Evolutionary conservation across 2,113 vertebrate genomes (phyloP).

Genomic region (Amblyopsis rosae): DNA sequence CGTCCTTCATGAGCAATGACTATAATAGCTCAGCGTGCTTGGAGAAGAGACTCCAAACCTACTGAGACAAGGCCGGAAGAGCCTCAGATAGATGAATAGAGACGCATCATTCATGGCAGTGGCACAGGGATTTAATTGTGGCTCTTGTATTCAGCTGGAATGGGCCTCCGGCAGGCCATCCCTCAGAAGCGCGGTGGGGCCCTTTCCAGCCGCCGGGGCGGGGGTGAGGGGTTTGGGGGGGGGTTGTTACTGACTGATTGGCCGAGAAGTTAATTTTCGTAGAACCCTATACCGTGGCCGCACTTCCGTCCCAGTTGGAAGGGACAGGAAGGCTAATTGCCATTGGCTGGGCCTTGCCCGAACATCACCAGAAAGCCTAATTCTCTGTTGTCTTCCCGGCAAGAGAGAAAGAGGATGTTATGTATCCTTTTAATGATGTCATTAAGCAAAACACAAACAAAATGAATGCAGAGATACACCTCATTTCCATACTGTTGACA

Average conservation of each 20-base stretch:
- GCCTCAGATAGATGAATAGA: conserved; percentile 60
- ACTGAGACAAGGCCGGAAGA: conserved; percentile 47
- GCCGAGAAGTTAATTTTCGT: conserved; percentile 56
- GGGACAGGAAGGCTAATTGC: conserved; percentile 58
- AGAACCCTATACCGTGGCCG: conserved; percentile 43
- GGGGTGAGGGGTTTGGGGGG: not conserved
- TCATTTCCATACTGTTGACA: not conserved
- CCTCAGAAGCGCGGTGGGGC: conserved; percentile 29
- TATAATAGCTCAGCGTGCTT: conserved; percentile 34
- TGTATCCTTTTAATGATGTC: conserved; percentile 8
- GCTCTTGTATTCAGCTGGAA: conserved; percentile 51
- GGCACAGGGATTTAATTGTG: conserved; percentile 63
- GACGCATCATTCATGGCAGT: conserved; percentile 62
- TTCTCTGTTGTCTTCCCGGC: not conserved
- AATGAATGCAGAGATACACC: not conserved
- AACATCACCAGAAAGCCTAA: conserved; percentile 37
- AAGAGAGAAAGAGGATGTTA: conserved; percentile 18
- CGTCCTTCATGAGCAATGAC: conserved; percentile 35
- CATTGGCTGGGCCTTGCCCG: conserved; percentile 33
- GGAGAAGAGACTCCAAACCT: conserved; percentile 43
- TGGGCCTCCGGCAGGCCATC: conserved; percentile 37
- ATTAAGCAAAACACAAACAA: conserved; percentile 1
- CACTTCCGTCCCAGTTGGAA: conserved; percentile 47
- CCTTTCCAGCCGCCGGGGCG: conserved; percentile 26
- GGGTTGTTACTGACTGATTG: conserved; percentile 46